Conservation (phyloP, 37 sponge, comb jelly and placozoan genomes). For the Beroe forskalii region DNA sequence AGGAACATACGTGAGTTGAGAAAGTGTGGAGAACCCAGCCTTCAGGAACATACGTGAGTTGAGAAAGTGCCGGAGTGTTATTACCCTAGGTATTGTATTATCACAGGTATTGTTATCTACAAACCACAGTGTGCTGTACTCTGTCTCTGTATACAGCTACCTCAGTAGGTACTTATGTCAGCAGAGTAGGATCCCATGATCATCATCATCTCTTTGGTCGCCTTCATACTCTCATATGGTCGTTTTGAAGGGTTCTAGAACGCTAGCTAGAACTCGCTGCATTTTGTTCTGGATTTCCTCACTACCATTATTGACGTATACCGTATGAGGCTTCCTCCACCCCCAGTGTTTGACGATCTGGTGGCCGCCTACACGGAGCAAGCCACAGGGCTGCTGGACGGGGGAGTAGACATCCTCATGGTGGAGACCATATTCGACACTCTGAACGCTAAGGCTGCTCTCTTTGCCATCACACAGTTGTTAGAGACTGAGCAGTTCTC, state of each 20-base stretch:
- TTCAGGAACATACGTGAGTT: conserved; percentile 35
- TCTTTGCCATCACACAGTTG: conserved; percentile 83
- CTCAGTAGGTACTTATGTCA: too few relatives aligned
- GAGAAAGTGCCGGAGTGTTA: not conserved
- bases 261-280: too few relatives aligned
- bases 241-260: too few relatives aligned
- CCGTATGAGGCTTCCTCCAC: not conserved
- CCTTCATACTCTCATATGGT: too few relatives aligned
- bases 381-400: conserved; percentile 87
- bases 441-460: conserved; percentile 94
- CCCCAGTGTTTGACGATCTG: conserved; percentile 88
- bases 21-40: conserved; percentile 62
- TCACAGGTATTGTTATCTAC: too few relatives aligned
- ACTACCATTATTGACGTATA: too few relatives aligned
- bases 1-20: conserved; percentile 31
- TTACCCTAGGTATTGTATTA: too few relatives aligned
- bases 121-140: too few relatives aligned
- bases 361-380: conserved; percentile 82
- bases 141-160: too few relatives aligned
- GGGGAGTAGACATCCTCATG: conserved; percentile 92
- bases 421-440: conserved; percentile 99
- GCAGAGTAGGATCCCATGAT: too few relatives aligned
- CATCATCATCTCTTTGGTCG: too few relatives aligned
- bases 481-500: conserved; percentile 71
- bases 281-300: too few relatives aligned